Evolutionary conservation across 2,888 invertebrate species (phyloP).

Genomic region (Cataglyphis albicans): DNA sequence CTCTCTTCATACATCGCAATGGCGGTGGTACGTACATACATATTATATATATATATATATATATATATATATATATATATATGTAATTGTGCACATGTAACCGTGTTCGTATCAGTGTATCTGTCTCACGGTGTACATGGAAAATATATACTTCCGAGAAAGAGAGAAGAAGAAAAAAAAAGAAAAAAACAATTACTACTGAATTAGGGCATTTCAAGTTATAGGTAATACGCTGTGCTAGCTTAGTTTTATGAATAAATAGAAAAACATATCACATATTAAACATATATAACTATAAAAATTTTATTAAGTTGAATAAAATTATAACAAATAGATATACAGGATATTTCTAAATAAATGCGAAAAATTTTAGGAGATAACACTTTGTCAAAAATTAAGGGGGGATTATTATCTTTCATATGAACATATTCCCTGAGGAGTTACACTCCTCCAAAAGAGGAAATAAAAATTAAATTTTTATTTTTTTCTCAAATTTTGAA

Average conservation of each 20-base stretch:
- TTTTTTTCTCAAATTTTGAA: too few species aligned
- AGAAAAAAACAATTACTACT: not conserved
- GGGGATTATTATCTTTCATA: too few species aligned
- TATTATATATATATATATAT: not conserved
- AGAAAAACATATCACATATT: not conserved
- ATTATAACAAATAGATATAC: not conserved
- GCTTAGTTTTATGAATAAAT: not conserved
- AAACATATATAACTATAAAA: not conserved
- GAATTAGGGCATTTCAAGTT: not conserved
- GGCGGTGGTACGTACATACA: conserved; percentile 90
- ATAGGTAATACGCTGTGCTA: not conserved
- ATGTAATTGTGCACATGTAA: not conserved
- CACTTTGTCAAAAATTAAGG: too few species aligned
- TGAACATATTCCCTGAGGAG: too few species aligned
- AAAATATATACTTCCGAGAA: not conserved
- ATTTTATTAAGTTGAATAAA: not conserved
- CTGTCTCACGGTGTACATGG: conserved; percentile 8
- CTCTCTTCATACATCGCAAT: conserved; percentile 92
- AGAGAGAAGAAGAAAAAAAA: not conserved
- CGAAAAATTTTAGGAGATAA: too few species aligned
- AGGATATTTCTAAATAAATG: not conserved
- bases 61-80: too few species aligned
- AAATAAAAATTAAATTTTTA: too few species aligned
- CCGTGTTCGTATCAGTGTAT: not conserved
- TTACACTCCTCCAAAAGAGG: too few species aligned